Percentiles rank a stretch among this genome's conserved stretches.
phyloP scores from a whole-genome alignment of 37 sponge, comb jelly and placozoan species.

The Halisarca cf. caerulea region DNA sequence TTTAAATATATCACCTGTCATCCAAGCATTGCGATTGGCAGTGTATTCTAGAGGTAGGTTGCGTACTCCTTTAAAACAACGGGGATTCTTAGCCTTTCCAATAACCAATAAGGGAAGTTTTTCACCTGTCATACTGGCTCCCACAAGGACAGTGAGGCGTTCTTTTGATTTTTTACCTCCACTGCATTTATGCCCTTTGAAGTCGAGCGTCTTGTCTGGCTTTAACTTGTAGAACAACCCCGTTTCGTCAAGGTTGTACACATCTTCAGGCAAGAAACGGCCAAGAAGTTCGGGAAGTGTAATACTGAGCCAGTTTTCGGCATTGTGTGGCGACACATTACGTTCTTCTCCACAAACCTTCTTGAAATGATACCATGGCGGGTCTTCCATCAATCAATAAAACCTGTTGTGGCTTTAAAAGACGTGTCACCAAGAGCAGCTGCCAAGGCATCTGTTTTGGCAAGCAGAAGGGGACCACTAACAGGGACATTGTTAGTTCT shows the following conservation, averaged over 20 bases:
- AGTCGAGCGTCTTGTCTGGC: too few species aligned
- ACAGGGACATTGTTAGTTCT: neutral
- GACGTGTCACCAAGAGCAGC: neutral
- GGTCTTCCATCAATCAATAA: constrained; percentile 24
- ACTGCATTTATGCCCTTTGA: too few species aligned
- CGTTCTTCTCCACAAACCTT: neutral
- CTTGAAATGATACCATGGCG: neutral
- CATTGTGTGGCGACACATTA: neutral
- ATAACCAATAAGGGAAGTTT: constrained; percentile 20
- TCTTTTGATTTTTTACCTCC: constrained; percentile 22
- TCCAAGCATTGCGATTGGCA: constrained; percentile 38
- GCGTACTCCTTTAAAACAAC: constrained; percentile 18
- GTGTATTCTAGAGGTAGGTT: neutral
- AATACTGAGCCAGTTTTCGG: neutral
- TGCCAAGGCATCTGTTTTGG: constrained; percentile 21
- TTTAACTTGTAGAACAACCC: too few species aligned
- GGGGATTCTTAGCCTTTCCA: constrained; percentile 23
- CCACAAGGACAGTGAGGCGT: constrained; percentile 28
- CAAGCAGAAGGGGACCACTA: neutral
- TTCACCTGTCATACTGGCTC: constrained; percentile 25
- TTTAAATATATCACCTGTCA: constrained; percentile 25
- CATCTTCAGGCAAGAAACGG: neutral
- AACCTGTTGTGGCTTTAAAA: constrained; percentile 18
- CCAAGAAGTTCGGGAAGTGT: constrained; percentile 18
- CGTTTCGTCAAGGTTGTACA: constrained; percentile 1